phyloP scores from a whole-genome alignment of 2,888 invertebrate genomes.

The Dastarcus helophoroides region DNA sequence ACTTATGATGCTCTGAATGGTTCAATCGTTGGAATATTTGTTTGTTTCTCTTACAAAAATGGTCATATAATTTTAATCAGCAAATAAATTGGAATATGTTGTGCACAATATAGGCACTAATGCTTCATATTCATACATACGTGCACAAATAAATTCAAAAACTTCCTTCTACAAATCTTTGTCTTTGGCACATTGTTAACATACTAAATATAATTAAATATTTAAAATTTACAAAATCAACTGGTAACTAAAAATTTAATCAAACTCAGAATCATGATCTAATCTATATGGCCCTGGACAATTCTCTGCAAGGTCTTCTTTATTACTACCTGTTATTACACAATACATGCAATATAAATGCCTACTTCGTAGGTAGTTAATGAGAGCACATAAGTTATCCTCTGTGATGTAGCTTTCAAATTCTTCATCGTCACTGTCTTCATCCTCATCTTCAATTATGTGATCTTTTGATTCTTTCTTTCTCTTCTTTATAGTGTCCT shows the following conservation, averaged over 20 bases:
- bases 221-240: neutral
- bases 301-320: conserved; percentile 45
- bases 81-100: too few species aligned
- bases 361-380: conserved; percentile 51
- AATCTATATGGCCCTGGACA: conserved; percentile 56
- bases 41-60: too few species aligned
- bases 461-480: conserved; percentile 30
- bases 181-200: too few species aligned
- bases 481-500: conserved; percentile 27
- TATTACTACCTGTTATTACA: conserved; percentile 53
- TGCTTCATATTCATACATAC: too few species aligned
- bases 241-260: conserved; percentile 11
- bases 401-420: conserved; percentile 27
- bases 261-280: conserved; percentile 42
- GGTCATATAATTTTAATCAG: too few species aligned
- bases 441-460: conserved; percentile 24
- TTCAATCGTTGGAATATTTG: too few species aligned
- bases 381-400: conserved; percentile 29
- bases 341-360: conserved; percentile 75
- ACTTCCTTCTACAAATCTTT: too few species aligned
- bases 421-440: conserved; percentile 24
- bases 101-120: too few species aligned
- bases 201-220: too few species aligned
- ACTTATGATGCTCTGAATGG: too few species aligned
- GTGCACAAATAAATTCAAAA: too few species aligned